Evolutionary conservation across 2,113 vertebrate species (phyloP).

Genomic region (Hystrix cristata): DNA sequence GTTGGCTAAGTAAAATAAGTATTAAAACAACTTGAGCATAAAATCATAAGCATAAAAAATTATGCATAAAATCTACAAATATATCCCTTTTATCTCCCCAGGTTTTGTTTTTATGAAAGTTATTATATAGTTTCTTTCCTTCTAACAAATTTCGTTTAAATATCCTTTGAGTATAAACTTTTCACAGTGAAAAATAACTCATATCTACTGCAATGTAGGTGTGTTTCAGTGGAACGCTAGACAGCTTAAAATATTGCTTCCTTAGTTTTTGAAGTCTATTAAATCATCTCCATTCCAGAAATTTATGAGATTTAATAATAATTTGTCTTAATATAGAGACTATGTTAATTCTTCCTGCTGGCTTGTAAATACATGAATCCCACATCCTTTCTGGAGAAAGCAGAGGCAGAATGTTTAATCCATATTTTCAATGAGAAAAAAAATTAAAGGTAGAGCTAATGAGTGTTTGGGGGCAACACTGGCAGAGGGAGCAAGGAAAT

Average conservation of each 20-base stretch:
- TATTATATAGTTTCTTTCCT: neutral
- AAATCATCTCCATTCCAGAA: constrained; percentile 53
- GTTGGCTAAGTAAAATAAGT: neutral
- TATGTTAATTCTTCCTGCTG: neutral
- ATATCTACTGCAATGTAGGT: neutral
- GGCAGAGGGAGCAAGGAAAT: neutral
- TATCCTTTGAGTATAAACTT: neutral
- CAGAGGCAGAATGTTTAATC: neutral
- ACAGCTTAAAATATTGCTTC: constrained; percentile 51
- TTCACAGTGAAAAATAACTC: constrained; percentile 47
- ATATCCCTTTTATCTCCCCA: neutral
- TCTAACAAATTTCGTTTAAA: neutral
- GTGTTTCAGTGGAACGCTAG: neutral
- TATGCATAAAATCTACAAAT: neutral
- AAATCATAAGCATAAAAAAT: neutral
- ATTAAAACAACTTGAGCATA: neutral
- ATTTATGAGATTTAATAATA: constrained; percentile 54
- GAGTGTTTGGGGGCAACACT: neutral
- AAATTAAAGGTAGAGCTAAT: neutral
- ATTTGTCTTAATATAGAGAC: constrained; percentile 31
- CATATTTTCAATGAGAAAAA: neutral
- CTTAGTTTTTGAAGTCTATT: constrained; percentile 36
- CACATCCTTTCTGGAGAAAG: neutral
- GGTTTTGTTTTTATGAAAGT: constrained; percentile 20
- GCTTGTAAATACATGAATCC: neutral